phyloP scores from a whole-genome alignment of 2,797 vertebrate genomes.

The Gymnoscopelus braueri region DNA sequence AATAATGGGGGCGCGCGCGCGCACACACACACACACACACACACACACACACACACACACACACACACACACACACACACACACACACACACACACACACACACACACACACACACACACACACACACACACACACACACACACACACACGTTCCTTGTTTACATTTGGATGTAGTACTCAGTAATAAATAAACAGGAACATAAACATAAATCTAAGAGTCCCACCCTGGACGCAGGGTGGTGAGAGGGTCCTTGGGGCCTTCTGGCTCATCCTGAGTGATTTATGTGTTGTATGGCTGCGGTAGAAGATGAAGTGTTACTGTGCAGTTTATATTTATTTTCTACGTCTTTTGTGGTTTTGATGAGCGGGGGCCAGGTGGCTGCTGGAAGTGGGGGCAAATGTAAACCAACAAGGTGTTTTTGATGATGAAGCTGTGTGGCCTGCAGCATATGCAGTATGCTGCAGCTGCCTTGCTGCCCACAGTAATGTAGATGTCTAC shows the following conservation, averaged over 20 bases:
- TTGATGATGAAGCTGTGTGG: not conserved
- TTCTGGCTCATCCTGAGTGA: not conserved
- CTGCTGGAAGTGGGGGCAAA: too few relatives aligned
- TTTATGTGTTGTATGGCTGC: not conserved
- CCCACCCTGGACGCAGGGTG: not conserved
- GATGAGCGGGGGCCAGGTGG: slow-evolving; percentile 1
- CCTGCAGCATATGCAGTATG: not conserved
- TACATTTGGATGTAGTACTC: slow-evolving; percentile 7
- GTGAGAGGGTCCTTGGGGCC: not conserved
- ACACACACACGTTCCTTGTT: slow-evolving; percentile 1
- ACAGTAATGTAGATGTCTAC: not conserved
- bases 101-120: not conserved
- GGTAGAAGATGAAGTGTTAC: not conserved
- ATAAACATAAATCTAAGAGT: slow-evolving; percentile 6
- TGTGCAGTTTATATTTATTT: not conserved
- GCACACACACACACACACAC: not conserved
- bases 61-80: not conserved
- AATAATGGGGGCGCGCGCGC: too few relatives aligned
- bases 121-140: not conserved
- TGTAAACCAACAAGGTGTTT: not conserved
- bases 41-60: not conserved
- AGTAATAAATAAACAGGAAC: slow-evolving; percentile 4
- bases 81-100: not conserved
- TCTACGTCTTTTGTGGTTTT: not conserved
- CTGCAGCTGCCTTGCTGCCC: not conserved